These are phyloP conservation scores for Bubo blakistoni DNA, from an alignment of 2,113 vertebrate genomes.

Conservation along the genomic window DNA sequence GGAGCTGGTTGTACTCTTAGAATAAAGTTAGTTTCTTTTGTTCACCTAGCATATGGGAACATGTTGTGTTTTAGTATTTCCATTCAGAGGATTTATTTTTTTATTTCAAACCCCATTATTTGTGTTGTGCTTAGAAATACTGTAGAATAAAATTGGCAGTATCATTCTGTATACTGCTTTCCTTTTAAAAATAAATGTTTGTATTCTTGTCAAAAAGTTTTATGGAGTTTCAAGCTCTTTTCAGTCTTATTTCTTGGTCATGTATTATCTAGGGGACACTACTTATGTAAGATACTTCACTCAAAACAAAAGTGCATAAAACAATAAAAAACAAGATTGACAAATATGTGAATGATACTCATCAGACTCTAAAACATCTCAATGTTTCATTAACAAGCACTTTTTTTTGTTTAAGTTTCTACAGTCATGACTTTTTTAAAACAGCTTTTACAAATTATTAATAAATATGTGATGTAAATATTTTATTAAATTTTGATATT, in stretches of 20 bases:
- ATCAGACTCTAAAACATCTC: background rate
- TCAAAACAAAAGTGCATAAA: background rate
- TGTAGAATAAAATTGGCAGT: background rate
- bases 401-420: background rate
- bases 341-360: background rate
- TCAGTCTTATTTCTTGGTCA: background rate
- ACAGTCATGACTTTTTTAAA: background rate
- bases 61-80: background rate
- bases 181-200: background rate
- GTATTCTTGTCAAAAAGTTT: background rate
- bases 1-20: background rate
- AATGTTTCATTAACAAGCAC: background rate
- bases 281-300: background rate
- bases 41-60: background rate
- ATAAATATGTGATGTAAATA: background rate
- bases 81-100: background rate
- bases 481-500: background rate
- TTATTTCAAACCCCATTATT: background rate
- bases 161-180: background rate
- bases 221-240: background rate
- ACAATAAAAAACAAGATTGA: background rate
- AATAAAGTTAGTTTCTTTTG: background rate
- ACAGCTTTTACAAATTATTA: background rate
- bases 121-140: background rate
- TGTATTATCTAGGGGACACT: background rate